Percentiles rank a stretch among this genome's conserved stretches.
Conservation (phyloP, 2,113 vertebrate genomes). For the Tichodroma muraria region DNA sequence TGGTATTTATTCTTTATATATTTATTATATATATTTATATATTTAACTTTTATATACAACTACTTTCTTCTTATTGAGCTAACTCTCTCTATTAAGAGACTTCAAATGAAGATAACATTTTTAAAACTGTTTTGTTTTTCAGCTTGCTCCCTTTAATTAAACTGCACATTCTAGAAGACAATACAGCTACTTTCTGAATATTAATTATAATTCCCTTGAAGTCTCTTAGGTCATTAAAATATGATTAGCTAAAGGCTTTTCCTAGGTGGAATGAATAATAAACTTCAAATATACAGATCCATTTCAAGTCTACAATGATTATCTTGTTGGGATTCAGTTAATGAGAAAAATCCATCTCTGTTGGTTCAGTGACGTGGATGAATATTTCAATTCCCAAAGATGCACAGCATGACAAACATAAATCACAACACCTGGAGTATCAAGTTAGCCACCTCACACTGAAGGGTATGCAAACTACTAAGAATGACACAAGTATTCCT, state of each 20-base stretch:
- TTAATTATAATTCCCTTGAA: constrained; percentile 1
- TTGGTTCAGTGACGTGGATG: not conserved
- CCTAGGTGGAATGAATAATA: not conserved
- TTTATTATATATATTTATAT: too few species aligned
- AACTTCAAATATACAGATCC: not conserved
- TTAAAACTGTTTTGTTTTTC: not conserved
- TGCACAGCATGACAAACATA: not conserved
- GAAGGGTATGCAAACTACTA: not conserved
- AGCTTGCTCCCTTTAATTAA: not conserved
- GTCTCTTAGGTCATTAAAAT: constrained; percentile 31
- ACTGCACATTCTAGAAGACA: not conserved
- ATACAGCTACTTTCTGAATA: not conserved
- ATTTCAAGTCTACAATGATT: not conserved
- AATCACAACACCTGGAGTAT: not conserved
- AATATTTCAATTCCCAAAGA: not conserved
- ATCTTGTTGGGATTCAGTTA: not conserved
- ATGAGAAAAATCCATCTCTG: not conserved
- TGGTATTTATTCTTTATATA: too few species aligned
- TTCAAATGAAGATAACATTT: not conserved
- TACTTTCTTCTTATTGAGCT: not conserved
- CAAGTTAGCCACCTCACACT: not conserved
- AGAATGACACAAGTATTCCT: not conserved
- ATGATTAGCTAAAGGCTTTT: constrained; percentile 22
- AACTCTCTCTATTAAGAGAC: not conserved
- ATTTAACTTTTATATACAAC: not conserved